Evolutionary conservation across 2,888 invertebrate genomes (phyloP).

Genomic region (Melinopterus prodromus): DNA sequence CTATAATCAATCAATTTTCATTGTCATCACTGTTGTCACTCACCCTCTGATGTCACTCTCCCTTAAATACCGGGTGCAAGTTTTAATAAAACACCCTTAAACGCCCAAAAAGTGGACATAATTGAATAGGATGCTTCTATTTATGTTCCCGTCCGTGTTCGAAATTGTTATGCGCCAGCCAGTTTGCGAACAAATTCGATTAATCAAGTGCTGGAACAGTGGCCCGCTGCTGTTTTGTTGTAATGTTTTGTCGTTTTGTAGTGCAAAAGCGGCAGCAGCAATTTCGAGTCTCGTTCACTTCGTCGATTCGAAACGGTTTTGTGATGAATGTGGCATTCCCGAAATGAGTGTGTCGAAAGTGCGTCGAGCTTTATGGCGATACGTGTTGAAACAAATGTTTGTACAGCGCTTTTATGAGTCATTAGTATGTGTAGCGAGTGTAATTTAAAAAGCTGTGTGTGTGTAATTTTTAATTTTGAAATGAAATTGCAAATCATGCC

Average conservation of each 20-base stretch:
- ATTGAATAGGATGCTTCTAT: not conserved
- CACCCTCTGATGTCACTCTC: not conserved
- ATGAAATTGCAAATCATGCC: not conserved
- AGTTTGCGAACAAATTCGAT: slow-evolving; percentile 4
- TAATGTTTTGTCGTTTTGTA: not conserved
- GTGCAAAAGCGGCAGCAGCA: not conserved
- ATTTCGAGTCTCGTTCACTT: not conserved
- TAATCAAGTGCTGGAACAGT: not conserved
- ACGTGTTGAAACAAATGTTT: not conserved
- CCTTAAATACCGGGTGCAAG: not conserved
- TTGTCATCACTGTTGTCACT: not conserved
- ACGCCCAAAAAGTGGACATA: not conserved
- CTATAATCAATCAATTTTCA: not conserved
- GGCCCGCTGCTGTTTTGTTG: not conserved
- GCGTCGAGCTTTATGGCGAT: not conserved
- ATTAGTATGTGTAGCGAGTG: not conserved
- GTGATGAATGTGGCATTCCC: not conserved
- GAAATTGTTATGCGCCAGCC: not conserved
- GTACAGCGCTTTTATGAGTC: not conserved
- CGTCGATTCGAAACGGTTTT: not conserved
- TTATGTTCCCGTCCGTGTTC: not conserved
- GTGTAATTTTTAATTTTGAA: not conserved
- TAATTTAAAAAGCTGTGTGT: not conserved
- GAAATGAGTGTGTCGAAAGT: not conserved
- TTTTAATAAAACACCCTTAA: not conserved